Percentiles rank a stretch among this genome's conserved stretches.
Evolutionary conservation across 2,797 vertebrate species (phyloP).

Genomic region (Cryptoprocta ferox): DNA sequence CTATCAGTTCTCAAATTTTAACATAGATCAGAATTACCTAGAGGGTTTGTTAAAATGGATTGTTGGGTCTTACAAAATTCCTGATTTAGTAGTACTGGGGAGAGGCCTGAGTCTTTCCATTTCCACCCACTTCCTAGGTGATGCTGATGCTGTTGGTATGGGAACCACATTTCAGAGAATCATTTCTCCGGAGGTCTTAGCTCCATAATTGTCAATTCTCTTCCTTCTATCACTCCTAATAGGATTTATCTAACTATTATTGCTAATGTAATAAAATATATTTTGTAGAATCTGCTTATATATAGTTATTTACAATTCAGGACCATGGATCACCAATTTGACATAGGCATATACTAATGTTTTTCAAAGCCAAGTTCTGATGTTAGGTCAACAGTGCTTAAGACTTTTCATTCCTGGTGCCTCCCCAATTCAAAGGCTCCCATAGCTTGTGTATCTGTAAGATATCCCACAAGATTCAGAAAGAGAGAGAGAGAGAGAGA

Average conservation of each 20-base stretch:
- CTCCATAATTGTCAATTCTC: neutral
- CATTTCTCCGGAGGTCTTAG: neutral
- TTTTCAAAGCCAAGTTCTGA: neutral
- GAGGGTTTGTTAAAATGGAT: neutral
- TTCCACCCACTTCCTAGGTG: neutral
- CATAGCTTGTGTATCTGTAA: neutral
- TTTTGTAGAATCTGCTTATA: constrained; percentile 7
- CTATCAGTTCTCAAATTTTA: neutral
- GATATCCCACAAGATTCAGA: neutral
- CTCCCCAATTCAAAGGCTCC: neutral
- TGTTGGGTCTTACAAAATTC: neutral
- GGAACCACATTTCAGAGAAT: neutral
- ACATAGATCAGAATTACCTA: neutral
- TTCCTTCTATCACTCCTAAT: neutral
- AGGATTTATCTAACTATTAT: neutral
- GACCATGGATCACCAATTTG: neutral
- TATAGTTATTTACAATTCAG: neutral
- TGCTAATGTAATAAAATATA: neutral
- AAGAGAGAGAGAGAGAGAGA: neutral
- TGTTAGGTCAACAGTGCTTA: neutral
- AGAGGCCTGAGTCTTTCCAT: neutral
- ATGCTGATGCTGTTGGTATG: neutral
- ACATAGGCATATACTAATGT: neutral
- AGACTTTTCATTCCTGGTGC: neutral
- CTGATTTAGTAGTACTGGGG: neutral